phyloP scores from a whole-genome alignment of 2,113 vertebrate genomes.

The Pterocles burchelli region DNA sequence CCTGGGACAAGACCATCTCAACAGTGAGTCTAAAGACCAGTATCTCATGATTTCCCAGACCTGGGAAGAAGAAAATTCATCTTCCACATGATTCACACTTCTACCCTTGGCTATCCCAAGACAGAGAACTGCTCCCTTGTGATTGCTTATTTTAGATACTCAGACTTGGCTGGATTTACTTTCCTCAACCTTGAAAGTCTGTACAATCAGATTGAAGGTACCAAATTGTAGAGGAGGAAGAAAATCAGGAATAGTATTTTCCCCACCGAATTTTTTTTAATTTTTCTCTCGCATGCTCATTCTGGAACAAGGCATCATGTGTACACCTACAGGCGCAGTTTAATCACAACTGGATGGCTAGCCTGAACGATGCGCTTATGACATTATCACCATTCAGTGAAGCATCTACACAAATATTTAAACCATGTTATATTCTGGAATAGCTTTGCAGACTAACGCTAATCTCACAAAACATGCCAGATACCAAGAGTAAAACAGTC shows the following conservation, averaged over 20 bases:
- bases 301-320: not conserved
- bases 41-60: not conserved
- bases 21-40: not conserved
- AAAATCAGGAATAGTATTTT: not conserved
- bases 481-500: not conserved
- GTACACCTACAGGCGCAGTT: not conserved
- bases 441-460: not conserved
- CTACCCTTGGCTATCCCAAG: not conserved
- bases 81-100: not conserved
- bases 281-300: not conserved
- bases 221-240: not conserved
- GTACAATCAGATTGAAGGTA: not conserved
- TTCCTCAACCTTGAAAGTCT: not conserved
- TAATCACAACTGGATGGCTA: not conserved
- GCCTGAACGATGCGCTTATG: not conserved
- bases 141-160: not conserved
- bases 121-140: not conserved
- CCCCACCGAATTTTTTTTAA: not conserved
- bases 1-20: not conserved
- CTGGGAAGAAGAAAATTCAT: not conserved
- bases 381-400: not conserved
- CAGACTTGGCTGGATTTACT: not conserved
- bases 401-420: not conserved
- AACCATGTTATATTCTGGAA: not conserved
- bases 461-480: not conserved